Base-by-base conservation (phyloP, 2,113 vertebrate species). In the Chloropsis hardwickii region DNA sequence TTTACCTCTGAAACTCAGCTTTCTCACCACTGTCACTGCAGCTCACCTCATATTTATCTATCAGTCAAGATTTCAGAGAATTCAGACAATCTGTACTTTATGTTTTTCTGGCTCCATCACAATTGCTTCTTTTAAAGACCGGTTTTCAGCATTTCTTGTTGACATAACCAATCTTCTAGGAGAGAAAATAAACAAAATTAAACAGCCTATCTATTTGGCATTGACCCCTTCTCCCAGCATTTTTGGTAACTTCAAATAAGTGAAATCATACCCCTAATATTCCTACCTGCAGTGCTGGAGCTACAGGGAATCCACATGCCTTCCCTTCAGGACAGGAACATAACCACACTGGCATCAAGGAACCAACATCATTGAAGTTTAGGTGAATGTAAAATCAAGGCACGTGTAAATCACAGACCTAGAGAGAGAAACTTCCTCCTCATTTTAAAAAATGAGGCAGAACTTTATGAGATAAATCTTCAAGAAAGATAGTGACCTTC, bases 31-130 rank as follows among this genome's bases (percentile, higher is more conserved):
- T 29, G 44, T 67, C 12, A 62, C 47, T 24, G 24, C 31, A 58
- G 39, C 29, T 89, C 29, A 66, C 22, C 18, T 86, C 8, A 5
- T 58, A 66, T 81, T 79, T 60, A 29, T 22, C 39, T 58, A 39
- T 71, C 31, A 77, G 76, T 20, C 27, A 91, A 33, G 31, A 31
- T 51, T 89, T 64, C 51, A 81, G 47, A 51, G n/a, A 67, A 79
- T 4, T 39, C 3, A 56, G 33, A 40, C 6, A 76, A 88, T 24
- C 29, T 78, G 12, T 25, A 40, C 19, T 58, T 72, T 28, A 64
- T 0, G 0, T 77, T 78, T 64, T 15, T 40, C 16, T 29, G 8
- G 10, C 8, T 71, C 22, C 10, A 17, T 87, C 56, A 71, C 37
- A 64, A 40, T 12, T 53, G 11, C 1, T 81, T 70, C 17, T 85